A percentile compares a stretch with the other conserved stretches of the same genome.
Conservation (phyloP, 2,888 invertebrate genomes). For the Apotomis betuletana region DNA sequence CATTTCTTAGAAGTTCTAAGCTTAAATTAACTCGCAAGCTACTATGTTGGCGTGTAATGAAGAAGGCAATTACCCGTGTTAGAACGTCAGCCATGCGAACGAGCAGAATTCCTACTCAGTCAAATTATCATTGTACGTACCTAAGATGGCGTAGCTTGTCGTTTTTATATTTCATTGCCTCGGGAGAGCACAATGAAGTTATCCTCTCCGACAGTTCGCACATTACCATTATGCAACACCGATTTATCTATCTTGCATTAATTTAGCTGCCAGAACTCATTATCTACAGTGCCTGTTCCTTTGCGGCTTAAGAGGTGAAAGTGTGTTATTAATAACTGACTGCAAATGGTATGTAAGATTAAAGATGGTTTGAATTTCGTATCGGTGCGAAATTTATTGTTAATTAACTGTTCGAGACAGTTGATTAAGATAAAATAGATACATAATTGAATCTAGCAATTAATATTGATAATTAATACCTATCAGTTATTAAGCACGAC, state of each 20-base stretch:
- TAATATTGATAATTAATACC: constrained; percentile 16
- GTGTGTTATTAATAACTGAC: constrained; percentile 39
- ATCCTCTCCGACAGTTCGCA: constrained; percentile 41
- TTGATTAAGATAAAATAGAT: constrained; percentile 33
- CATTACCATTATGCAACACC: constrained; percentile 44
- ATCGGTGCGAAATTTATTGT: constrained; percentile 26
- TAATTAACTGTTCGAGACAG: constrained; percentile 24
- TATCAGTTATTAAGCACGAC: constrained; percentile 13
- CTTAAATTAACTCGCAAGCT: constrained; percentile 56
- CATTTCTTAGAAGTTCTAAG: constrained; percentile 40
- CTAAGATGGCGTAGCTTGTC: constrained; percentile 23
- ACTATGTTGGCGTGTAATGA: constrained; percentile 57
- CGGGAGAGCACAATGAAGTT: constrained; percentile 38
- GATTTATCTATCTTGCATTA: constrained; percentile 48
- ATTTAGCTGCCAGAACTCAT: constrained; percentile 55
- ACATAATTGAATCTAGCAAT: constrained; percentile 21
- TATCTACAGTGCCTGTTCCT: constrained; percentile 51
- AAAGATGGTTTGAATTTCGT: constrained; percentile 31
- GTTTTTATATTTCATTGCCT: constrained; percentile 38
- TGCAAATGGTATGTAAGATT: constrained; percentile 36
- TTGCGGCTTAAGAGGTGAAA: constrained; percentile 40
- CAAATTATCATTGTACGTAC: constrained; percentile 51
- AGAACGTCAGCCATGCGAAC: constrained; percentile 58
- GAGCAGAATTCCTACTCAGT: constrained; percentile 53
- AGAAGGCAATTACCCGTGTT: constrained; percentile 61